Conservation (phyloP, 1,140 invertebrate genomes). For the Drosophila sucinea region DNA sequence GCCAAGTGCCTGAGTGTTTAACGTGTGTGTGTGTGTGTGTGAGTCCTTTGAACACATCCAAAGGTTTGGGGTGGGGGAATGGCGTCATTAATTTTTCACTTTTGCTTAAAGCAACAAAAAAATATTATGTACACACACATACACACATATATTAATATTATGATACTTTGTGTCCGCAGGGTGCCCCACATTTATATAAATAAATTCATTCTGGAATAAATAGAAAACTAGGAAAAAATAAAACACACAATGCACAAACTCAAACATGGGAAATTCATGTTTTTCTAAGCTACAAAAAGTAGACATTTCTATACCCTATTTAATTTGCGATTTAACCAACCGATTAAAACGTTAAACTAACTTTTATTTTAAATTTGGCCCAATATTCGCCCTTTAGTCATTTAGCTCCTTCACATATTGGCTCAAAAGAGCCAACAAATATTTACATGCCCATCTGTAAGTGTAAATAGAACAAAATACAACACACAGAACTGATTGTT, state of each 20-base stretch:
- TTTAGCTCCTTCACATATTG: too few relatives aligned
- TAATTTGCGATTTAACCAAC: too few relatives aligned
- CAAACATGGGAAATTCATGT: too few relatives aligned
- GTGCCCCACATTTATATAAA: too few relatives aligned
- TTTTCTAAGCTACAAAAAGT: too few relatives aligned
- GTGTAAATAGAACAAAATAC: constrained; percentile 22
- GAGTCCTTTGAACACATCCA: constrained; percentile 59
- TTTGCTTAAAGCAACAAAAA: constrained; percentile 23
- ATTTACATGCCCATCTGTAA: too few relatives aligned
- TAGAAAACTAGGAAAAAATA: constrained; percentile 25
- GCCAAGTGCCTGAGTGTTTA: constrained; percentile 3
- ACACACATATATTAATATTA: constrained; percentile 19
- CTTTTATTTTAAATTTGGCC: too few relatives aligned
- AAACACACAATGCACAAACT: too few relatives aligned
- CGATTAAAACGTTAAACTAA: too few relatives aligned
- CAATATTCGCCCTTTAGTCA: too few relatives aligned
- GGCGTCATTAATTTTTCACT: constrained; percentile 72
- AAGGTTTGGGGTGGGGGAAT: constrained; percentile 31
- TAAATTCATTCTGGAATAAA: neutral
- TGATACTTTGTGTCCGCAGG: neutral
- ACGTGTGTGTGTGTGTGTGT: constrained; percentile 18
- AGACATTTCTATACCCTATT: too few relatives aligned
- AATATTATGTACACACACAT: constrained; percentile 23
- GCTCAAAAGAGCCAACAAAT: too few relatives aligned
- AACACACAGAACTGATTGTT: constrained; percentile 13